These are phyloP conservation scores for Nesometra sesokonis DNA, from an alignment of 35 echinoderm and acorn worm genomes.

Conservation along the genomic window DNA sequence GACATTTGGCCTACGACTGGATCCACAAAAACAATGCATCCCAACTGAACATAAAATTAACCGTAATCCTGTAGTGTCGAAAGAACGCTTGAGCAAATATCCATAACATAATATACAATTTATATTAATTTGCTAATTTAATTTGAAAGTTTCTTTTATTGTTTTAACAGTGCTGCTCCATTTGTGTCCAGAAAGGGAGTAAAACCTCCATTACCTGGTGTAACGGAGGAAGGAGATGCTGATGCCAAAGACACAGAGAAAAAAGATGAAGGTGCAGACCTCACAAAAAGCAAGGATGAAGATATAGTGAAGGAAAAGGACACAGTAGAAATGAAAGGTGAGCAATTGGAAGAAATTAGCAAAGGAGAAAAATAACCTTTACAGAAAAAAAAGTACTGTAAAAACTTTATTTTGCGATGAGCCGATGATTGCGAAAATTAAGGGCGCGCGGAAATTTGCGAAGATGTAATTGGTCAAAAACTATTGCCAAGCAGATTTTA, in stretches of 20 bases:
- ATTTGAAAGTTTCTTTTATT: too few species aligned
- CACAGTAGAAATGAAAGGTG: neutral
- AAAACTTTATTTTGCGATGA: neutral
- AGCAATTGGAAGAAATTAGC: neutral
- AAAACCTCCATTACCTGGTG: conserved; percentile 28
- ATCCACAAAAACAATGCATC: too few species aligned
- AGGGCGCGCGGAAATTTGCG: too few species aligned
- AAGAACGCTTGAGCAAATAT: too few species aligned
- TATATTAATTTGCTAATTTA: too few species aligned
- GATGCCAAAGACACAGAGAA: neutral
- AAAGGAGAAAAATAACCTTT: neutral
- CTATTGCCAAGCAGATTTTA: too few species aligned
- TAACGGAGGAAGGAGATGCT: neutral
- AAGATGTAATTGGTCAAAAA: too few species aligned
- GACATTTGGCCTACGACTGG: too few species aligned
- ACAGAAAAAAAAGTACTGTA: neutral
- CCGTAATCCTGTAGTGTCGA: too few species aligned
- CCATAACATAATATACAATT: too few species aligned
- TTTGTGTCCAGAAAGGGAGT: conserved; percentile 71
- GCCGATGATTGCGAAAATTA: too few species aligned
- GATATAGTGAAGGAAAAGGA: neutral
- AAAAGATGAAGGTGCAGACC: neutral
- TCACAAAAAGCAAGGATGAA: neutral
- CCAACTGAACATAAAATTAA: too few species aligned
- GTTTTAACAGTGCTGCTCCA: conserved; percentile 36